Conservation (phyloP, 2,113 vertebrate genomes). For the Hypomesus transpacificus region DNA sequence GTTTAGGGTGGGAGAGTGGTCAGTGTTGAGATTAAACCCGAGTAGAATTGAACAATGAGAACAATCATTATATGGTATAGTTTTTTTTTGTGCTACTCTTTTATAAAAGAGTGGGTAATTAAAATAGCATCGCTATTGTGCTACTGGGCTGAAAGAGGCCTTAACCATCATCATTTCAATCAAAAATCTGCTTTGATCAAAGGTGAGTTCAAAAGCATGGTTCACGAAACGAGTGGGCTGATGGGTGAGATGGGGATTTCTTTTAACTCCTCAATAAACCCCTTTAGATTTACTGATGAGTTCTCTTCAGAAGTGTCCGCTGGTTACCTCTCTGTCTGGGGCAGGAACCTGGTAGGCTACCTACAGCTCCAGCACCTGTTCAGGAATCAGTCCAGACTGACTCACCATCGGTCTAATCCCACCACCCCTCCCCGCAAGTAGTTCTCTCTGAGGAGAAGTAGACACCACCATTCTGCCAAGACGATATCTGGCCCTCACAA, state of each 20-base stretch:
- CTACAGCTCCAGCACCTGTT: constrained; percentile 2
- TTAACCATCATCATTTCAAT: constrained; percentile 30
- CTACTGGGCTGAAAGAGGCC: constrained; percentile 4
- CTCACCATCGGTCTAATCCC: constrained; percentile 1
- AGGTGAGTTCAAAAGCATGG: constrained; percentile 26
- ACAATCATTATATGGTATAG: too few relatives aligned
- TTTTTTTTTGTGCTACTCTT: neutral
- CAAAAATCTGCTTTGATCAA: constrained; percentile 37
- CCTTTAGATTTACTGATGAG: constrained; percentile 15
- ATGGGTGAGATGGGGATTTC: constrained; percentile 8
- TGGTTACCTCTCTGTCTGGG: neutral
- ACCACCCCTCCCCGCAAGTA: neutral
- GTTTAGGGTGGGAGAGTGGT: too few relatives aligned
- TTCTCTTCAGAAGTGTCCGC: neutral
- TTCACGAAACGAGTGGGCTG: constrained; percentile 14
- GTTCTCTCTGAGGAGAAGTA: constrained; percentile 22
- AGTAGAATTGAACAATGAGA: too few relatives aligned
- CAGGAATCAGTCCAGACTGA: constrained; percentile 1
- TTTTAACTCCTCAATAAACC: constrained; percentile 5
- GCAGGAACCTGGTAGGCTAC: neutral
- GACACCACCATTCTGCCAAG: constrained; percentile 6
- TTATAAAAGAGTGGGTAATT: too few relatives aligned
- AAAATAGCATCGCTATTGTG: too few relatives aligned
- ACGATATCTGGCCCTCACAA: constrained; percentile 3
- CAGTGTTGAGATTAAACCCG: too few relatives aligned